Evolutionary conservation across 2,888 invertebrate species (phyloP).

Genomic region (Incurvaria masculella): DNA sequence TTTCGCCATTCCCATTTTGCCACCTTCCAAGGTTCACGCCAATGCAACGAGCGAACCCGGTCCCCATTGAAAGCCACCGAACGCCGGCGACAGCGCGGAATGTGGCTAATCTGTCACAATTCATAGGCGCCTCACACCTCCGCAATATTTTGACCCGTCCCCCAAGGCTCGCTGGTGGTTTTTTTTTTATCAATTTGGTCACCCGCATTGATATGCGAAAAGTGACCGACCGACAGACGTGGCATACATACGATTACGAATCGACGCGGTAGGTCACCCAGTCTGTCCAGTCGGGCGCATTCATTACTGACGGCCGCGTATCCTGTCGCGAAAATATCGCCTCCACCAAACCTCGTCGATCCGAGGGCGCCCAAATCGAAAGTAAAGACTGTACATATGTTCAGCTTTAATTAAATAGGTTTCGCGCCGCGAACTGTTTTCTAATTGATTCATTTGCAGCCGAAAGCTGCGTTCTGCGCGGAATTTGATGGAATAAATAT

Average conservation of each 20-base stretch:
- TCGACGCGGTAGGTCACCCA: slow-evolving; percentile 50
- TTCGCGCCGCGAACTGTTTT: slow-evolving; percentile 41
- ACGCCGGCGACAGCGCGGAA: slow-evolving; percentile 11
- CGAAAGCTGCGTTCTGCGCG: slow-evolving; percentile 51
- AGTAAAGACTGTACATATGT: no score
- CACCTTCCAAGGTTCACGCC: no score
- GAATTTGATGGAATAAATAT: slow-evolving; percentile 23
- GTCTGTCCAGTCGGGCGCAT: no score
- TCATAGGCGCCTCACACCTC: slow-evolving; percentile 22
- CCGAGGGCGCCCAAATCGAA: no score
- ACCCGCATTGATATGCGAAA: slow-evolving; percentile 51
- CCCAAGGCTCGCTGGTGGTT: slow-evolving; percentile 26
- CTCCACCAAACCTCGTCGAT: no score
- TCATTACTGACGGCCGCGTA: no score
- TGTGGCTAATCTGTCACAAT: slow-evolving; percentile 22
- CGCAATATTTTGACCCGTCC: slow-evolving; percentile 24
- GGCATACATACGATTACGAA: slow-evolving; percentile 55
- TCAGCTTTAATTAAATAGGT: slow-evolving; percentile 54
- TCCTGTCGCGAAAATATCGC: no score
- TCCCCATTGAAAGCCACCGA: background rate
- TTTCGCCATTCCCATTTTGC: no score
- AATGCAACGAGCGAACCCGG: background rate
- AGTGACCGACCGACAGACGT: slow-evolving; percentile 42
- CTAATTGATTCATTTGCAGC: slow-evolving; percentile 55
- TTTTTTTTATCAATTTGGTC: slow-evolving; percentile 45